These are phyloP conservation scores for Ficedula albicollis DNA, from an alignment of 2,797 vertebrate species.

Conservation along the genomic window DNA sequence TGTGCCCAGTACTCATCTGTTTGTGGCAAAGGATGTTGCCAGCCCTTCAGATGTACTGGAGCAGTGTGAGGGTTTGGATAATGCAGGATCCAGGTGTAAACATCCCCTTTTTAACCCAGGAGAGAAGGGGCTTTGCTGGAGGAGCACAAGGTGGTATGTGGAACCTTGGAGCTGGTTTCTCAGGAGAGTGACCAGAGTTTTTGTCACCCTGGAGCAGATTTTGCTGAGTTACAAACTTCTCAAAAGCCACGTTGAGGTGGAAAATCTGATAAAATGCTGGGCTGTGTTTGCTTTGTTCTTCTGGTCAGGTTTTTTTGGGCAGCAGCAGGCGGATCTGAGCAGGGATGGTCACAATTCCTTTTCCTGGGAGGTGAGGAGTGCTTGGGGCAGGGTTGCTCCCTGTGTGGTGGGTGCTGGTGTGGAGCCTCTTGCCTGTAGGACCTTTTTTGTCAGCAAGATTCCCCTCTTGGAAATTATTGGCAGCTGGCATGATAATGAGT, in stretches of 20 bases:
- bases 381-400: not conserved
- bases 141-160: not conserved
- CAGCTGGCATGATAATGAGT: constrained; percentile 75
- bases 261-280: not conserved
- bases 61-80: not conserved
- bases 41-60: not conserved
- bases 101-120: not conserved
- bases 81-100: not conserved
- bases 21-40: not conserved
- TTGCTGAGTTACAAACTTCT: not conserved
- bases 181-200: not conserved
- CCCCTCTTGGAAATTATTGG: constrained; percentile 67
- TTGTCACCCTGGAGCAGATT: not conserved
- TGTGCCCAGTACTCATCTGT: not conserved
- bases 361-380: not conserved
- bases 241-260: not conserved
- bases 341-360: not conserved
- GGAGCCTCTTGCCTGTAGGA: constrained; percentile 47
- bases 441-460: constrained; percentile 69
- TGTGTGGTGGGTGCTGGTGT: constrained; percentile 44
- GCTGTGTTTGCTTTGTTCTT: not conserved
- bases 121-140: not conserved
- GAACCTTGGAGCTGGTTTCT: not conserved
- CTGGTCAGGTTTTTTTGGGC: not conserved
- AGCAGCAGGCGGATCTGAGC: not conserved